Base-by-base conservation (phyloP, 2,888 invertebrate genomes). In the Cetonia aurata region DNA sequence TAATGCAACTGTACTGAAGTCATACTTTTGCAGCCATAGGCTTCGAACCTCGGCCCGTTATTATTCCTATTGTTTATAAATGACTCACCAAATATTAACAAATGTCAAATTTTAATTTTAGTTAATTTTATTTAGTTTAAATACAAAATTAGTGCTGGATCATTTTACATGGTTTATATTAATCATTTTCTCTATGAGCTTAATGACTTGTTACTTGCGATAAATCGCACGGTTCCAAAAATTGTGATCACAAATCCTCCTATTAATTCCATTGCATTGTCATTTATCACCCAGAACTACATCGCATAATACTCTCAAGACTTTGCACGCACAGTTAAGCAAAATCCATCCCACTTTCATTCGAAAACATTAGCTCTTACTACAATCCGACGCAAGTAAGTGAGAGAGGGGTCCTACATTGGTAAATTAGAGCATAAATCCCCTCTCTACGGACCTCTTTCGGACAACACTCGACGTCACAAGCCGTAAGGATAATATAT, bases 401-500 rank as follows among this genome's bases (percentile, higher is more conserved):
- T 10, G 13, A 10, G n/a, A 10, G 37, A 13, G 33, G 37, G n/a
- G 13, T 13, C 9, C 6, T n/a, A 37, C 9, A 37, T 13, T 25
- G 13, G 12, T 31, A 60, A 60, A 60, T 60, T 60, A 60, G 33
- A 31, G 60, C 60, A 60, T 60, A 60, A 60, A 60, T 60, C 46
- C 46, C 46, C 46, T 31, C 46, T 25, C 31, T 9, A 17, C 53
- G 25, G 31, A 13, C 46, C 25, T 46, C 25, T 46, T 46, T 31
- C 33, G 31, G 70, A 69, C 25, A 25, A 25, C 44, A 62, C 62
- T 70, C 42, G 62, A 69, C 42, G 65, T 70, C 65, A 65, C 65
- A 65, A 70, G 44, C 55, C 55, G 60, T 60, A 68, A 71, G 56
- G 68, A 50, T 48, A 65, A 72, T 72, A 72, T 71, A 72, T 72